phyloP scores from a whole-genome alignment of 2,888 invertebrate genomes.

The Tetrapedia diversipes region DNA sequence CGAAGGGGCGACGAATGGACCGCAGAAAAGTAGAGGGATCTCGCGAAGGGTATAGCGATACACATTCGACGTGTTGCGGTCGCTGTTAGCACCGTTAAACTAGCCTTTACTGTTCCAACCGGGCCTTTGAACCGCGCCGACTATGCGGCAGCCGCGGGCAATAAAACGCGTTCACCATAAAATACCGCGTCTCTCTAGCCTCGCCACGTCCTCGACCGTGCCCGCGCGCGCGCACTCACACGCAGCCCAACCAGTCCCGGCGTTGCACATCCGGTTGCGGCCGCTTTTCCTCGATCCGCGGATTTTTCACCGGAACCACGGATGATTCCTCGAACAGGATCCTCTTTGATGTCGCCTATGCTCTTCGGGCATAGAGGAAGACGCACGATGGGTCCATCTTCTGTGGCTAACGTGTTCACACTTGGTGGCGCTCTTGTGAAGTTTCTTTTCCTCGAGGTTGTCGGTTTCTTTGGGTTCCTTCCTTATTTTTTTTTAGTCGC shows the following conservation, averaged over 20 bases:
- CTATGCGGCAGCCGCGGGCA: constrained; percentile 69
- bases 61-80: constrained; percentile 77
- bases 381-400: too few species aligned
- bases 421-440: neutral
- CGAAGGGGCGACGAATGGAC: constrained; percentile 1
- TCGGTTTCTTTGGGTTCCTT: too few species aligned
- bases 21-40: constrained; percentile 47
- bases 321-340: constrained; percentile 7
- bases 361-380: neutral
- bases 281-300: constrained; percentile 30
- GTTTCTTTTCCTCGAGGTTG: neutral
- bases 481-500: too few species aligned
- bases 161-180: constrained; percentile 77
- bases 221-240: constrained; percentile 1
- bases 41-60: constrained; percentile 71
- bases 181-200: constrained; percentile 55
- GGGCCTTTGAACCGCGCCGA: constrained; percentile 79
- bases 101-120: constrained; percentile 79
- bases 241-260: neutral
- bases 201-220: constrained; percentile 24
- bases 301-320: constrained; percentile 22
- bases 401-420: too few species aligned
- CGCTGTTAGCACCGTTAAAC: constrained; percentile 81
- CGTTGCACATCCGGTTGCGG: constrained; percentile 46
- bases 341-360: constrained; percentile 8